Evolutionary conservation across 53 echinoderm and acorn worm genomes (phyloP), one percentile per base, ranked within the genome.

Genomic region (Henricia sp.): DNA sequence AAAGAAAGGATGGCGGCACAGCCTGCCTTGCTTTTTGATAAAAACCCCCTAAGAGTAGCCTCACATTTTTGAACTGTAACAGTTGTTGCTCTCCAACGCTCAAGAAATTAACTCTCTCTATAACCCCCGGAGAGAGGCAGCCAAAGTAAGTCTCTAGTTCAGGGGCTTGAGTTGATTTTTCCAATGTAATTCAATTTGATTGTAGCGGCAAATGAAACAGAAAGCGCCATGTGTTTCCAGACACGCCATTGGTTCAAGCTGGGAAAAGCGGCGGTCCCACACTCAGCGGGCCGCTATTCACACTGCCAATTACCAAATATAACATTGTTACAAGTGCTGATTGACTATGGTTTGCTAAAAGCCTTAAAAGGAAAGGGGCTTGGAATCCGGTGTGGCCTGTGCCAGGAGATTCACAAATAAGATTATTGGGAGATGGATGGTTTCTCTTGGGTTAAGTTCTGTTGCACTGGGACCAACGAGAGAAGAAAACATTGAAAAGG

Each of bases 11-110:
- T 46, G 80, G 43, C 80, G 50, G 63, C 50, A 40, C 35, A 20
- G 80, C 35, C 63, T 80, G 64, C 33, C 41, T 76, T 58, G 57
- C 42, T 54, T 67, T 76, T 76, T 76, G 58, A 76, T 76, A 39
- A 76, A n/a, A 76, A 60, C 76, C 76, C 76, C 76, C 76, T 58
- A 76, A 80, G 80, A 44, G 62, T 44, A 58, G 58, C 46, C 34
- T 48, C 50, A 50, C 65, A 80, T 73, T 85, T 75, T 86, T 75
- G 66, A 86, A 75, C 76, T 57, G 86, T 76, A 86, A 86, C 86
- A 86, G 86, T 86, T 86, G 86, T 67, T 80, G 53, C 55, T 75
- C 38, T 86, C 67, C 50, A 42, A 42, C 48, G 35, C 64, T 43
- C 50, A 62, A 70, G 64, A 80, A 63, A 80, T 80, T 80, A 75